Evolutionary conservation across 1,140 invertebrate genomes (phyloP).

Genomic region (Temnothorax longispinosus): DNA sequence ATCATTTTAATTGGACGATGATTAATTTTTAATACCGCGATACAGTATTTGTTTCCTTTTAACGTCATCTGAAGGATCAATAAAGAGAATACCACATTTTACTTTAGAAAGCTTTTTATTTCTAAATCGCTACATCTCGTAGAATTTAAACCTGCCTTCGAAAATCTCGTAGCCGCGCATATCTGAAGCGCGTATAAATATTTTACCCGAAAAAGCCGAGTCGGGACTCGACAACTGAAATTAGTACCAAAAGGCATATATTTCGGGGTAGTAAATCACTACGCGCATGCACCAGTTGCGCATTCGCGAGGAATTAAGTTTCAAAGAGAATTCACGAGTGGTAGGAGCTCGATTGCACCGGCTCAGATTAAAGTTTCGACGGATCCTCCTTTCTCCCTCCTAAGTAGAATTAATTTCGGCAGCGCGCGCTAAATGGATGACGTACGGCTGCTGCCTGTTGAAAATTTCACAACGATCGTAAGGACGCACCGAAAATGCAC

Average conservation of each 20-base stretch:
- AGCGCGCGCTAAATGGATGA: conserved; percentile 6
- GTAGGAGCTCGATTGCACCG: conserved; percentile 39
- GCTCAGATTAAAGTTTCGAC: conserved; percentile 48
- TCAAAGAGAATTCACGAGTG: conserved; percentile 51
- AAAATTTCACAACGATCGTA: conserved; percentile 30
- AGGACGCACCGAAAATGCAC: background rate
- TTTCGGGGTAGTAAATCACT: conserved; percentile 48
- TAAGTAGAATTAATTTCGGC: conserved; percentile 48
- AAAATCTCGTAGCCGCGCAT: background rate
- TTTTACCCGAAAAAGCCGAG: background rate
- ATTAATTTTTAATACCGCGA: conserved; percentile 32
- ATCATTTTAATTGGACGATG: conserved; percentile 1
- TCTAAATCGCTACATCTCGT: background rate
- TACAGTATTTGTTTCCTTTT: background rate
- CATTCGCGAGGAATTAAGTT: conserved; percentile 47
- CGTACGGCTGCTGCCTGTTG: background rate
- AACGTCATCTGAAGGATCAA: background rate
- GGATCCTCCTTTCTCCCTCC: background rate
- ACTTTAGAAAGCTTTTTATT: background rate
- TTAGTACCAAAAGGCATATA: conserved; percentile 59
- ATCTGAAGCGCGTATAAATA: background rate
- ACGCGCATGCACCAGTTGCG: conserved; percentile 41
- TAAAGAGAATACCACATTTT: background rate
- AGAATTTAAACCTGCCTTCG: background rate
- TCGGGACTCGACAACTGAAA: conserved; percentile 24